These are phyloP conservation scores for Sterrhoptilus dennistouni DNA, from an alignment of 2,113 vertebrate species.

Conservation along the genomic window DNA sequence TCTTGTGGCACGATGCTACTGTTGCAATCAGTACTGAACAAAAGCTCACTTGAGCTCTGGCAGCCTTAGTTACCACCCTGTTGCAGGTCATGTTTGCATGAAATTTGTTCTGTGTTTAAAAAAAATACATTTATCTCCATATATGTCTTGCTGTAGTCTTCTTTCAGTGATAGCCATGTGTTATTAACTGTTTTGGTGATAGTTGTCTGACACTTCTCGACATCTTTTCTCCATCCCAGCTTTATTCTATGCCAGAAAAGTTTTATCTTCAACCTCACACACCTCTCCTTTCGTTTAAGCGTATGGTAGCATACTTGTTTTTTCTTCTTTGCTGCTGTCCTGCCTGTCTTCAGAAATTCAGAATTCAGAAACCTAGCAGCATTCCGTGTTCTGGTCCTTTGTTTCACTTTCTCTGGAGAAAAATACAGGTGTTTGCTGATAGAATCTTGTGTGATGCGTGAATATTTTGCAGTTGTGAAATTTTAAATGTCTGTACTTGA, in stretches of 20 bases:
- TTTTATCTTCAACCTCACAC: not conserved
- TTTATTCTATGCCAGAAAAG: not conserved
- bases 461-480: not conserved
- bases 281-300: not conserved
- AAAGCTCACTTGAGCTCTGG: not conserved
- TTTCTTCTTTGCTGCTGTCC: not conserved
- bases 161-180: not conserved
- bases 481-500: not conserved
- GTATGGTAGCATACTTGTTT: not conserved
- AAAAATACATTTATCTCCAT: not conserved
- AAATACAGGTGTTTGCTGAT: not conserved
- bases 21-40: not conserved
- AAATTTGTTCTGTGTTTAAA: not conserved
- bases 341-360: not conserved
- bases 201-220: not conserved
- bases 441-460: not conserved
- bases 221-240: not conserved
- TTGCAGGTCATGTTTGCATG: not conserved
- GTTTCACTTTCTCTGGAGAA: not conserved
- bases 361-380: not conserved
- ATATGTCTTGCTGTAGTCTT: not conserved
- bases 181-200: not conserved
- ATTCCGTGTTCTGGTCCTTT: not conserved
- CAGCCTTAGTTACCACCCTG: not conserved
- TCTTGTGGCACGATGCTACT: not conserved